Evolutionary conservation across 2,113 vertebrate genomes (phyloP).

Genomic region (Symphodus melops): DNA sequence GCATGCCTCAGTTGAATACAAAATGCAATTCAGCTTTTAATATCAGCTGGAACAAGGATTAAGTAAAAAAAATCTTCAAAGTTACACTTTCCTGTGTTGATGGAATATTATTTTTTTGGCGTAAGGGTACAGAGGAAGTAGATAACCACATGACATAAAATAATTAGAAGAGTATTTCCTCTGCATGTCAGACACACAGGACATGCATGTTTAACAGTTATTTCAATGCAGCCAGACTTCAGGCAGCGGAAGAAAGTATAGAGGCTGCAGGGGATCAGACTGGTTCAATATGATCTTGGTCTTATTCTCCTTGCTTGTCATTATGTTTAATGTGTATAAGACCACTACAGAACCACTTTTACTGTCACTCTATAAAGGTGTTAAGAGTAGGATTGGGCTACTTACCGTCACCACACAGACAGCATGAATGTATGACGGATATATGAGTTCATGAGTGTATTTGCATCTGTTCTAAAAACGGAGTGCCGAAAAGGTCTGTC

Average conservation of each 20-base stretch:
- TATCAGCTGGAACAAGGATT: slow-evolving; percentile 75
- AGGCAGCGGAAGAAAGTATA: slow-evolving; percentile 16
- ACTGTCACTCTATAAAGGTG: too few species aligned
- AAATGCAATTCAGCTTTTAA: slow-evolving; percentile 76
- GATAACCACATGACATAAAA: slow-evolving; percentile 60
- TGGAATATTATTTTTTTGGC: slow-evolving; percentile 26
- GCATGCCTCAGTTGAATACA: slow-evolving; percentile 69
- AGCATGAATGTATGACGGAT: too few species aligned
- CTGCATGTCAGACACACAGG: slow-evolving; percentile 15
- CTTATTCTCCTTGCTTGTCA: too few species aligned
- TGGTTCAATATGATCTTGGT: too few species aligned
- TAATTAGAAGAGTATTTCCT: slow-evolving; percentile 50
- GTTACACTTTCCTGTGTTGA: slow-evolving; percentile 53
- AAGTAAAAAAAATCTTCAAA: slow-evolving; percentile 68
- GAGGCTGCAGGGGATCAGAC: not conserved
- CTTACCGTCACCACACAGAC: too few species aligned
- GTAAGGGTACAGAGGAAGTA: slow-evolving; percentile 21
- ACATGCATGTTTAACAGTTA: not conserved
- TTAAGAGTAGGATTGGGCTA: too few species aligned
- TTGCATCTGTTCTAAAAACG: too few species aligned
- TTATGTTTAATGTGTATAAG: too few species aligned
- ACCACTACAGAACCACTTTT: too few species aligned
- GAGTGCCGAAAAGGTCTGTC: too few species aligned
- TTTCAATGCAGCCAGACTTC: not conserved
- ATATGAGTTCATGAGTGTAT: too few species aligned